Conservation (phyloP, 2,888 invertebrate species). For the Nipponacmea schrenckii region DNA sequence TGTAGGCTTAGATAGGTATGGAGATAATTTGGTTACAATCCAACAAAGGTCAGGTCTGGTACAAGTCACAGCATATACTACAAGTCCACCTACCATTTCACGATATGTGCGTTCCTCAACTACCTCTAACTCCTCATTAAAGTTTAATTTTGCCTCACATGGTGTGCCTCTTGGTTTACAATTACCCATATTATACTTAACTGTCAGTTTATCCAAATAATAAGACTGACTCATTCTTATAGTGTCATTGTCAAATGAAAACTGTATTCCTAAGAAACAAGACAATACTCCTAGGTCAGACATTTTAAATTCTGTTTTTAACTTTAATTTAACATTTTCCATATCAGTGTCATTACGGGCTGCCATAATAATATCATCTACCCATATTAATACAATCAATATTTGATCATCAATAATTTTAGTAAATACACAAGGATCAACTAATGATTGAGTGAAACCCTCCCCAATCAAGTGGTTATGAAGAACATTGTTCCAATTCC, state of each 20-base stretch:
- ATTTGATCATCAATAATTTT: neutral
- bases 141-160: no score
- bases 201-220: no score
- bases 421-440: slow-evolving; percentile 8
- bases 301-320: slow-evolving; percentile 16
- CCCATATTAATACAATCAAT: slow-evolving; percentile 17
- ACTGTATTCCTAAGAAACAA: slow-evolving; percentile 18
- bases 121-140: neutral
- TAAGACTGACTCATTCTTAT: no score
- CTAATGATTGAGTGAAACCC: slow-evolving; percentile 7
- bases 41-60: slow-evolving; percentile 21
- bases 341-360: slow-evolving; percentile 14
- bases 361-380: slow-evolving; percentile 22
- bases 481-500: neutral
- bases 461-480: slow-evolving; percentile 10
- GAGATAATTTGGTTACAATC: slow-evolving; percentile 22
- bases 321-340: slow-evolving; percentile 5
- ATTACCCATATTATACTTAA: no score
- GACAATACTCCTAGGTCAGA: slow-evolving; percentile 19
- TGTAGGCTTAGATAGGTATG: slow-evolving; percentile 17
- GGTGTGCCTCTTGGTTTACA: no score
- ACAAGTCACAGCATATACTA: slow-evolving; percentile 19
- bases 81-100: slow-evolving; percentile 16
- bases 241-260: neutral
- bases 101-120: slow-evolving; percentile 17